Percentiles rank a stretch among this genome's conserved stretches.
Evolutionary conservation across 2,113 vertebrate genomes (phyloP).

Genomic region (Eptatretus burgeri): DNA sequence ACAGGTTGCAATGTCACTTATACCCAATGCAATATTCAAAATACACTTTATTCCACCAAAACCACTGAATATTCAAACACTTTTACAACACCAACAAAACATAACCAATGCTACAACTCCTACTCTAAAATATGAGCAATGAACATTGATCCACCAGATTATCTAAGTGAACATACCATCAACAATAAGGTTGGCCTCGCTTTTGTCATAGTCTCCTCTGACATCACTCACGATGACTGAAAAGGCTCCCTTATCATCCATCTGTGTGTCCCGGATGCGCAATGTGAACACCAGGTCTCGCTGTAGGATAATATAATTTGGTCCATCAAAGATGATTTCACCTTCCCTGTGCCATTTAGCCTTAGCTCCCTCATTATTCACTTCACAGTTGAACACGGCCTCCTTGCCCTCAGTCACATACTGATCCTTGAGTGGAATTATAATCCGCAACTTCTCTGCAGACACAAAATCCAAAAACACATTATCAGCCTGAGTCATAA

Average conservation of each 20-base stretch:
- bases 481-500: too few relatives aligned
- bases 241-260: conserved; percentile 42
- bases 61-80: neutral
- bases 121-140: too few relatives aligned
- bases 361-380: conserved; percentile 64
- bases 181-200: conserved; percentile 33
- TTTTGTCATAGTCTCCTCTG: conserved; percentile 50
- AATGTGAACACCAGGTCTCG: conserved; percentile 63
- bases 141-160: neutral
- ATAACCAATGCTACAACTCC: too few relatives aligned
- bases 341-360: conserved; percentile 77
- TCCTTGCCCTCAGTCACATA: conserved; percentile 52
- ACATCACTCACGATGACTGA: conserved; percentile 40
- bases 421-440: conserved; percentile 56
- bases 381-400: conserved; percentile 69
- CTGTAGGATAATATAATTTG: conserved; percentile 58
- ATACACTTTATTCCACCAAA: conserved; percentile 10
- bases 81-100: too few relatives aligned
- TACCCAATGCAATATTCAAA: neutral
- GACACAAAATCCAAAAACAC: conserved; percentile 10
- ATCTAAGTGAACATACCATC: conserved; percentile 23
- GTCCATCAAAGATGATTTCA: conserved; percentile 64
- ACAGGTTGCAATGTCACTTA: too few relatives aligned
- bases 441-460: conserved; percentile 65
- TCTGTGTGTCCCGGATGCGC: conserved; percentile 41